Evolutionary conservation across 2,888 invertebrate genomes (phyloP), one percentile per base, ranked within the genome.

Genomic region (Carterocephalus palaemon): DNA sequence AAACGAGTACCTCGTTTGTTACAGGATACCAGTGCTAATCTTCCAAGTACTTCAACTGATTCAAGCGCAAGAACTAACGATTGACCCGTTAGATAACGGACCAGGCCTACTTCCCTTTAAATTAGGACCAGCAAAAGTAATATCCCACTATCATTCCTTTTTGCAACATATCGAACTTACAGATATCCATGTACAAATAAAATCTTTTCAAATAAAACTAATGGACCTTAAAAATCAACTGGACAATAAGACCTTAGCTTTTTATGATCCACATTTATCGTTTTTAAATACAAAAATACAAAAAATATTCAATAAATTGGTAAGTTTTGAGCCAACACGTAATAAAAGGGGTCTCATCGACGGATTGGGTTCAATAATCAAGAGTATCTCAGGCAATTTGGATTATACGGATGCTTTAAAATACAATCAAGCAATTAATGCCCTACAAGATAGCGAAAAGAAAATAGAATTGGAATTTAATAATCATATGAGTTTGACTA

Each of bases 101-200:
- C 53, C 55, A 17, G 56, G 54, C 29, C 23, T 57, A 8, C 46
- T 58, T 8, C 56, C 57, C 0, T 58, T 53, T 9, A 53, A 55
- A 41, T 17, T 59, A 2, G 59, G 59, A 28, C 31, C 42, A 1
- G 26, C 52, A 1, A 52, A 42, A 49, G 19, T 56, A 2, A 16
- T 53, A 15, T 48, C 57, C 5, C 56, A 57, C 8, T 56, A 52
- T 19, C 60, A 58, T 48, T 39, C 56, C 2, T 57, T 58, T 17
- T 12, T 54, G 16, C 36, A 47, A 38, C 31, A 48, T 24, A 31
- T 48, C 7, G 28, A 43, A 8, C 17, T 34, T 3, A 19, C 24
- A 9, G n/a, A 6, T 12, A 33, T 42, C 6, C 10, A 34, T 5
- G 4, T 17, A 7, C 17, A 34, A 19, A 8, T 34, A 34, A 19